A percentile compares a stretch with the other conserved stretches of the same genome.
phyloP scores from a whole-genome alignment of 2,113 vertebrate species.

The Hipposideros armiger region DNA sequence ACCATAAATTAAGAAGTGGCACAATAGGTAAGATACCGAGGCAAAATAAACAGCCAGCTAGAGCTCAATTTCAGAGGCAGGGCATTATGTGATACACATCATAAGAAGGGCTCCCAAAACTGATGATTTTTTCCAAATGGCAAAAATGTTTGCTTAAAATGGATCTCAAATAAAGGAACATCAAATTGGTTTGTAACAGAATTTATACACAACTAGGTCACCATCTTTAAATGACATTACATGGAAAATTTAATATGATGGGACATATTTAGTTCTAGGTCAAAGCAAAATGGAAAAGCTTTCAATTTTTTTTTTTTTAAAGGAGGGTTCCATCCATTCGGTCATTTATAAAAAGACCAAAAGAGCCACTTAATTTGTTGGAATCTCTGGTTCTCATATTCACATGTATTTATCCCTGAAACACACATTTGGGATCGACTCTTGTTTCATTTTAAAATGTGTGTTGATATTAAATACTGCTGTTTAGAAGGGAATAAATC shows the following conservation, averaged over 20 bases:
- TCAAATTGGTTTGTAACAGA: not conserved
- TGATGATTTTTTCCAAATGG: not conserved
- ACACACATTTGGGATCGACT: conserved; percentile 60
- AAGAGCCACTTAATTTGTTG: conserved; percentile 36
- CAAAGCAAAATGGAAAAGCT: conserved; percentile 25
- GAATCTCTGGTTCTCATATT: conserved; percentile 45
- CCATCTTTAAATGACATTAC: not conserved
- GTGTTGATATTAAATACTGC: conserved; percentile 71
- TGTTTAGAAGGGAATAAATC: conserved; percentile 86
- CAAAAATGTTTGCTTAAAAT: not conserved
- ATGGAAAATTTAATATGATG: not conserved
- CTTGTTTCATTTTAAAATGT: conserved; percentile 71
- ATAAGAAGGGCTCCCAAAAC: not conserved
- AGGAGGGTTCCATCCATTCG: not conserved
- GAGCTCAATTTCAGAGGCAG: conserved; percentile 44
- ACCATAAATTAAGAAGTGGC: conserved; percentile 82
- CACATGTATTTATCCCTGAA: conserved; percentile 63
- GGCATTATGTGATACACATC: conserved; percentile 1
- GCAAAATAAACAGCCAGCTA: conserved; percentile 72
- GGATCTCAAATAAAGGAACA: conserved; percentile 28
- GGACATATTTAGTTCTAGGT: not conserved
- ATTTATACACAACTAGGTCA: not conserved
- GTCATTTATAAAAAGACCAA: not conserved
- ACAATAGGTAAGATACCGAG: conserved; percentile 56
- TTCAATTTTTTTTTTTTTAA: not conserved